Conservation (phyloP, 30 jellyfish, hydroid and myxozoan species). For the Morbakka virulenta region DNA sequence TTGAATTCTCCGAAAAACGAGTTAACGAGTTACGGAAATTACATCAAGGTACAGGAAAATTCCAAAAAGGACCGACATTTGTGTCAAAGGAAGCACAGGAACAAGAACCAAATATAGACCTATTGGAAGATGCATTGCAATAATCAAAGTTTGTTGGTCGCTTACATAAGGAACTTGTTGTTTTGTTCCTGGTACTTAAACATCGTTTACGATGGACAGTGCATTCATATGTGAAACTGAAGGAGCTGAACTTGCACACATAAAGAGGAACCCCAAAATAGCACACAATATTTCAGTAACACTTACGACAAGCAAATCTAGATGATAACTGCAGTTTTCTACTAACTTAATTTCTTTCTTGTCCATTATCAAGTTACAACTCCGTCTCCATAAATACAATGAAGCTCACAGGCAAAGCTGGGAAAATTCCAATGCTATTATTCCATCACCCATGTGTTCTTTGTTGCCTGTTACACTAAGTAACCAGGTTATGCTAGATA, state of each 20-base stretch:
- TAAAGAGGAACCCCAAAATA: constrained; percentile 80
- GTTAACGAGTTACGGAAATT: constrained; percentile 63
- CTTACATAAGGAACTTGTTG: constrained; percentile 62
- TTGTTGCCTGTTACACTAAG: constrained; percentile 50
- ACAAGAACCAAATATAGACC: constrained; percentile 62
- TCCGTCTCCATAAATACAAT: constrained; percentile 76
- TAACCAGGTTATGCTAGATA: constrained; percentile 36
- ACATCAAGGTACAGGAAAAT: constrained; percentile 80
- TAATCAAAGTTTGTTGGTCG: constrained; percentile 75
- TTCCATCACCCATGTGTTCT: constrained; percentile 1
- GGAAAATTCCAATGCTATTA: constrained; percentile 36
- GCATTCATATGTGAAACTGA: constrained; percentile 77
- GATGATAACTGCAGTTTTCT: constrained; percentile 74
- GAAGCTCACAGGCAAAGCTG: constrained; percentile 78
- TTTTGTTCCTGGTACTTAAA: constrained; percentile 80
- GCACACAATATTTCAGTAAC: constrained; percentile 35
- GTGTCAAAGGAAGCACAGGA: constrained; percentile 67
- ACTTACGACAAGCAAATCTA: constrained; percentile 74
- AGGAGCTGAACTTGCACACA: constrained; percentile 85
- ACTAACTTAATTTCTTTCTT: constrained; percentile 60
- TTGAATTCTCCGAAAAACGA: constrained; percentile 49
- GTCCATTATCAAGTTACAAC: constrained; percentile 64
- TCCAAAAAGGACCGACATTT: constrained; percentile 72
- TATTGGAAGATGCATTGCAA: constrained; percentile 64
- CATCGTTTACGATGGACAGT: constrained; percentile 49